These are phyloP conservation scores for Caenorhabditis afra DNA, from an alignment of 2,888 invertebrate species.

Conservation along the genomic window DNA sequence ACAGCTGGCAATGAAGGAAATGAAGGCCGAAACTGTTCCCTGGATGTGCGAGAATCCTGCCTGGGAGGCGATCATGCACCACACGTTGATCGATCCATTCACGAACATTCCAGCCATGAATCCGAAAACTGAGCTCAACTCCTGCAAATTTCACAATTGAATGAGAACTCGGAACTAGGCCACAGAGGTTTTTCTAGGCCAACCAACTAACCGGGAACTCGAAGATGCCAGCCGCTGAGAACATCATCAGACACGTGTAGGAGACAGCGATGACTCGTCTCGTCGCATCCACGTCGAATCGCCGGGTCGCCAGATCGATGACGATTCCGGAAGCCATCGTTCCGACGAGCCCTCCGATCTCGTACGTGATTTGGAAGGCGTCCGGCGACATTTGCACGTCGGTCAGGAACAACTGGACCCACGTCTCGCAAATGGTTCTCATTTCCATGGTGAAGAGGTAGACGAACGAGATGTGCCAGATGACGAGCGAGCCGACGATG, in stretches of 20 bases:
- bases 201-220: conserved; percentile 52
- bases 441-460: conserved; percentile 65
- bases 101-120: conserved; percentile 64
- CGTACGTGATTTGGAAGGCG: conserved; percentile 65
- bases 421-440: conserved; percentile 67
- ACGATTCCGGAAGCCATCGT: conserved; percentile 64
- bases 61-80: conserved; percentile 65
- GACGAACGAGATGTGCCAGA: conserved; percentile 58
- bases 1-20: conserved; percentile 71
- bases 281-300: conserved; percentile 51
- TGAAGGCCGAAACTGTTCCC: conserved; percentile 65
- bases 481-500: conserved; percentile 44
- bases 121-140: conserved; percentile 56
- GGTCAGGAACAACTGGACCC: conserved; percentile 67
- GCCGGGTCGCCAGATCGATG: conserved; percentile 54
- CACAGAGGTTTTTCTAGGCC: too few relatives aligned
- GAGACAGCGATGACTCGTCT: conserved; percentile 54
- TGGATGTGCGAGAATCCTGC: conserved; percentile 59
- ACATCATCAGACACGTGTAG: conserved; percentile 59
- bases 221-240: conserved; percentile 54
- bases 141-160: conserved; percentile 21
- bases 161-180: neutral
- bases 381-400: conserved; percentile 55
- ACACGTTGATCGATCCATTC: conserved; percentile 66
- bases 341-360: conserved; percentile 68